A percentile compares a stretch with the other conserved stretches of the same genome.
phyloP scores from a whole-genome alignment of 2,888 invertebrate genomes.

The Ennomos quercinarius region DNA sequence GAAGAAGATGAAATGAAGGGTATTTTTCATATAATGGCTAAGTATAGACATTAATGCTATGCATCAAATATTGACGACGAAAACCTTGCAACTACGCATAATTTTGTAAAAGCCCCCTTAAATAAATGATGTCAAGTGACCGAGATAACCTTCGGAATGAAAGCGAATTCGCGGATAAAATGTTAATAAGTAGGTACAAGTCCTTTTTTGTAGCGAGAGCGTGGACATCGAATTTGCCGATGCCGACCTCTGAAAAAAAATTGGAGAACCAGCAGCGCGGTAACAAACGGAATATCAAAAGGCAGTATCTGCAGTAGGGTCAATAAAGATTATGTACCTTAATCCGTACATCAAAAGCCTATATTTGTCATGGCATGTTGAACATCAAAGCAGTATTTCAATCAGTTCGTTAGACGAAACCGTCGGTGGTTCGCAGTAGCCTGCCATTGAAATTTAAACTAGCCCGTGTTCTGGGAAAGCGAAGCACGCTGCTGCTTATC shows the following conservation, averaged over 20 bases:
- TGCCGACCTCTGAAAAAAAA: constrained; percentile 24
- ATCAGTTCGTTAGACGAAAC: constrained; percentile 80
- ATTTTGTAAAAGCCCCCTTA: no score
- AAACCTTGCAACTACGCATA: no score
- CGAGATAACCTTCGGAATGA: constrained; percentile 16
- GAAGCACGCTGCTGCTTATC: constrained; percentile 51
- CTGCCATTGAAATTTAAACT: constrained; percentile 83
- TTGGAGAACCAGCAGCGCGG: constrained; percentile 10
- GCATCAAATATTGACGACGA: no score
- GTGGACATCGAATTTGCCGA: constrained; percentile 23
- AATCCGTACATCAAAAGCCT: constrained; percentile 5
- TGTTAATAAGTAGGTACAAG: constrained; percentile 14
- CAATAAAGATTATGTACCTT: constrained; percentile 9
- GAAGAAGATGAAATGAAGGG: no score
- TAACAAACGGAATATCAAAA: constrained; percentile 19
- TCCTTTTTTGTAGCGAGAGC: constrained; percentile 16
- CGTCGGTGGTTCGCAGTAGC: constrained; percentile 73
- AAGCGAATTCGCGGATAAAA: constrained; percentile 22
- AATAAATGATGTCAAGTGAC: neutral
- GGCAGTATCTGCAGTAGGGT: neutral
- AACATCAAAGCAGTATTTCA: constrained; percentile 77
- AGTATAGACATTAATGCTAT: no score
- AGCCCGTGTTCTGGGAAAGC: constrained; percentile 72
- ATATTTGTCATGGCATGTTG: constrained; percentile 15
- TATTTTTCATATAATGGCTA: no score